Evolutionary conservation across 2,888 invertebrate genomes (phyloP).

Genomic region (Eristalis tenax): DNA sequence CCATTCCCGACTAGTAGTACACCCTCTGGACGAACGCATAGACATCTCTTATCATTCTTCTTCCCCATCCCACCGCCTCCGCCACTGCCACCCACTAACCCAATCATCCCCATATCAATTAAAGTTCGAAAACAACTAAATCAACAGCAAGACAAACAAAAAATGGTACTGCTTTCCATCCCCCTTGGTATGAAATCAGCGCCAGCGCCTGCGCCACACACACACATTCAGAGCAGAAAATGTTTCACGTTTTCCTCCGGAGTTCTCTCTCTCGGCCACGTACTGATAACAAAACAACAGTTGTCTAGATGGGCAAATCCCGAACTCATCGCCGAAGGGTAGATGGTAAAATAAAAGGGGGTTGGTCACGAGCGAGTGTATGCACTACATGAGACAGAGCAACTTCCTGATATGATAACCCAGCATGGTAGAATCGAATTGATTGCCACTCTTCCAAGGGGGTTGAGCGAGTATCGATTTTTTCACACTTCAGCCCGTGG

Average conservation of each 20-base stretch:
- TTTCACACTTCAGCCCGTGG: slow-evolving; percentile 31
- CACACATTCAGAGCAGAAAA: background rate
- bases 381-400: slow-evolving; percentile 19
- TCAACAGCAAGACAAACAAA: slow-evolving; percentile 24
- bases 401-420: slow-evolving; percentile 30
- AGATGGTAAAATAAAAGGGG: background rate
- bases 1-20: slow-evolving; percentile 4
- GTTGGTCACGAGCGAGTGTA: background rate
- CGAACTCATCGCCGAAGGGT: background rate
- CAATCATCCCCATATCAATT: slow-evolving; percentile 44
- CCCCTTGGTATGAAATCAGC: slow-evolving; percentile 2
- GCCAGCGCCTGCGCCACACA: slow-evolving; percentile 39
- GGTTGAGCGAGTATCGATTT: slow-evolving; percentile 53
- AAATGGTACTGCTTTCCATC: slow-evolving; percentile 31
- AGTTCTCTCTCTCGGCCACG: slow-evolving; percentile 6
- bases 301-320: slow-evolving; percentile 19
- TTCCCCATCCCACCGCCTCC: background rate
- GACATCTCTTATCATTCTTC: background rate
- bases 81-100: slow-evolving; percentile 1
- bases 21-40: background rate
- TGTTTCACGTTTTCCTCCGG: slow-evolving; percentile 23
- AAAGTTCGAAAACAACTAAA: slow-evolving; percentile 24
- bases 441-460: slow-evolving; percentile 19
- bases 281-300: slow-evolving; percentile 63
- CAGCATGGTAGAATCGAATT: slow-evolving; percentile 24